phyloP scores from a whole-genome alignment of 1,140 invertebrate species.

The Phortica variegata region DNA sequence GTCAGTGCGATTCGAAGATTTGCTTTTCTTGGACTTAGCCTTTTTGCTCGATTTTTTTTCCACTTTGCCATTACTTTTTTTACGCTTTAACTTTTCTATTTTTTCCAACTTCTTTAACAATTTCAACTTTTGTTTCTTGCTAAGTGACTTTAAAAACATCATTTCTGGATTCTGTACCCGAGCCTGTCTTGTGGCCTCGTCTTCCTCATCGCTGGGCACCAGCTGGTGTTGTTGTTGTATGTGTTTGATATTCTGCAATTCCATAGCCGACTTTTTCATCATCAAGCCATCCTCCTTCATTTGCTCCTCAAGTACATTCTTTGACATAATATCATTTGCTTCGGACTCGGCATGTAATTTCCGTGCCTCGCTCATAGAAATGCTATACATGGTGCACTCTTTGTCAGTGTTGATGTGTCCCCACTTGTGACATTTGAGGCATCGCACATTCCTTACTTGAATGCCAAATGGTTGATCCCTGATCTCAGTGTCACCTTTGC shows the following conservation, averaged over 20 bases:
- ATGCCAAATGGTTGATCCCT: slow-evolving; percentile 99
- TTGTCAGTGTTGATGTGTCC: slow-evolving; percentile 98
- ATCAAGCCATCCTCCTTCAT: slow-evolving; percentile 91
- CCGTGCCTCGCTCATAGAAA: slow-evolving; percentile 70
- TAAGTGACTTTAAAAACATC: slow-evolving; percentile 76
- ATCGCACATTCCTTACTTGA: slow-evolving; percentile 94
- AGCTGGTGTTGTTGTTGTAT: slow-evolving; percentile 49
- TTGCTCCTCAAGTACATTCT: slow-evolving; percentile 77
- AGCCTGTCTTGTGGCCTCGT: slow-evolving; percentile 59
- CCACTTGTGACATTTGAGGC: slow-evolving; percentile 99
- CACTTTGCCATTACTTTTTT: slow-evolving; percentile 25
- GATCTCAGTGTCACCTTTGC: slow-evolving; percentile 94
- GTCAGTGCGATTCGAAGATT: slow-evolving; percentile 10
- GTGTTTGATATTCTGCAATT: slow-evolving; percentile 54
- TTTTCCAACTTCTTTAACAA: slow-evolving; percentile 82
- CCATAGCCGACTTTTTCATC: slow-evolving; percentile 74
- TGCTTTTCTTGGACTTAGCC: slow-evolving; percentile 28
- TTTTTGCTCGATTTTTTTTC: slow-evolving; percentile 25
- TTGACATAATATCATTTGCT: slow-evolving; percentile 64
- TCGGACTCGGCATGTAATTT: slow-evolving; percentile 62
- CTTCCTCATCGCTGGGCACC: slow-evolving; percentile 60
- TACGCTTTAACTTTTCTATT: slow-evolving; percentile 67
- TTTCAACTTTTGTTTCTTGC: slow-evolving; percentile 87
- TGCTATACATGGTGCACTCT: slow-evolving; percentile 90
- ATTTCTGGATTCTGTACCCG: slow-evolving; percentile 50